Conservation (phyloP, 2,888 invertebrate genomes). For the Tetragonula carbonaria region DNA sequence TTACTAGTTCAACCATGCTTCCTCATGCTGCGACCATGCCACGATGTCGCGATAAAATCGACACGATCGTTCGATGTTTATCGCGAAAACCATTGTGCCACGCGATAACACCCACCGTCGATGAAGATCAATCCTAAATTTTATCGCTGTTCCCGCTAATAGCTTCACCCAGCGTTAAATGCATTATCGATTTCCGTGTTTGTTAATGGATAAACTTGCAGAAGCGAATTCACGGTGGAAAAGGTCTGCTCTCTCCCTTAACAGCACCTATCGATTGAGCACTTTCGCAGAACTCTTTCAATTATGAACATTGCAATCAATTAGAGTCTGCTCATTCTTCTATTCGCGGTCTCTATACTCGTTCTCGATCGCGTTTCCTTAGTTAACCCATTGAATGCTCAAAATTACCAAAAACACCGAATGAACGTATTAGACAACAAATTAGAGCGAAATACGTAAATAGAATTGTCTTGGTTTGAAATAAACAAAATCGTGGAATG, state of each 20-base stretch:
- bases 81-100: background rate
- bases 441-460: too few relatives aligned
- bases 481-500: too few relatives aligned
- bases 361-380: background rate
- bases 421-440: too few relatives aligned
- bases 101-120: background rate
- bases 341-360: background rate
- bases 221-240: slow-evolving; percentile 34
- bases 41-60: slow-evolving; percentile 25
- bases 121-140: slow-evolving; percentile 59
- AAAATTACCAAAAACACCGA: too few relatives aligned
- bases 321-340: slow-evolving; percentile 15
- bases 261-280: slow-evolving; percentile 48
- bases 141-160: slow-evolving; percentile 47
- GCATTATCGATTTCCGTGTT: slow-evolving; percentile 56
- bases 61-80: background rate
- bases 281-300: slow-evolving; percentile 47
- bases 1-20: too few relatives aligned
- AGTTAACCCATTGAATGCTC: background rate
- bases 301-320: slow-evolving; percentile 45
- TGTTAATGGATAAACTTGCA: slow-evolving; percentile 64
- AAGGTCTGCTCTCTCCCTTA: background rate
- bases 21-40: background rate
- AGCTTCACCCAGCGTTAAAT: slow-evolving; percentile 36
- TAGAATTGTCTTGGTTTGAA: too few relatives aligned